Base-by-base conservation (phyloP, 2,888 invertebrate species). In the Leptinotarsa rubiginosa region DNA sequence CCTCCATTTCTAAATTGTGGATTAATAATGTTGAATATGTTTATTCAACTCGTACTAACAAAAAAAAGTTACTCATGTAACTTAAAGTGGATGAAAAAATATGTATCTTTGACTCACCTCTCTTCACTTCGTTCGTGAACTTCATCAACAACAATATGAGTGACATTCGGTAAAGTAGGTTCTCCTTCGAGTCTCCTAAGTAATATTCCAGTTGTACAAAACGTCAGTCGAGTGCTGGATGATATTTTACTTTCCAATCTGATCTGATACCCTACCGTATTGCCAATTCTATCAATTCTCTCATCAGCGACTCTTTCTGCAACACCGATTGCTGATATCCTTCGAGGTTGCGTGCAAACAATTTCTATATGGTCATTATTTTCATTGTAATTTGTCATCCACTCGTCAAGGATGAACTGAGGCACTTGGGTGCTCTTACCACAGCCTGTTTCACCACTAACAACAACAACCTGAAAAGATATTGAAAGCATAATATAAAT, bases 181-280 rank as follows among this genome's bases (percentile, higher is more conserved):
- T 97, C 96, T 54, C 94, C 92, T 81, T 96, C 94, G 62, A 98
- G 87, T 68, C 96, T 91, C 64, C 97, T 90, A 59, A 98, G 87
- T 67, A 98, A 87, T 68, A 98, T 97, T 69, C 98, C 98, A 2
- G 96, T 97, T 0, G 98, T 98, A 85, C 98, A 98, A 88, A 97
- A 98, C 3, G 94, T 94, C 16, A 98, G 89, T 4, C 97, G 90
- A 0, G 98, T 98, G 85, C 90, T 90, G 0, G 90, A 88, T 0
- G 95, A 95, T 5, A 94, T 89, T 89, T 94, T 95, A 83, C 92
- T 95, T 86, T 95, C 95, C 73, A 96, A 87, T 70, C 95, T 90
- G 78, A 95, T 95, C 90, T 95, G 92, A 81, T 93, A 93, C 65
- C 92, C 92, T 5, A 92, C 86, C 69, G 87, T 86, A 62, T 92